Conservation (phyloP, 2,797 vertebrate species). For the Enteromius radiatus region DNA sequence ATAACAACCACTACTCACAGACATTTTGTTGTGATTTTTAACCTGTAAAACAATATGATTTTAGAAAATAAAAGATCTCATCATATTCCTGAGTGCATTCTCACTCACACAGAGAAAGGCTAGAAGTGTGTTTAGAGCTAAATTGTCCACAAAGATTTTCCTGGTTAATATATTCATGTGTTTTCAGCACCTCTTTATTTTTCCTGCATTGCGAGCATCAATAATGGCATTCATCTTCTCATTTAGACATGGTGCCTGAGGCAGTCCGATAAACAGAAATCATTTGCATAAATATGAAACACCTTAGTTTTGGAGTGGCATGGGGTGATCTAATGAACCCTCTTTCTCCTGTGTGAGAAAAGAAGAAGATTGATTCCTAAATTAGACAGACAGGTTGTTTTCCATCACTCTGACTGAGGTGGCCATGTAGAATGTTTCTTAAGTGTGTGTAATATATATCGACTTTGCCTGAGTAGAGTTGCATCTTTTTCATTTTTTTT, state of each 20-base stretch:
- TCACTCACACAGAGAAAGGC: conserved; percentile 43
- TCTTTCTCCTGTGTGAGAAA: conserved; percentile 51
- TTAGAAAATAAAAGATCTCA: conserved; percentile 46
- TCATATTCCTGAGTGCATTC: conserved; percentile 46
- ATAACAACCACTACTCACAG: background rate
- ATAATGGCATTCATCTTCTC: conserved; percentile 66
- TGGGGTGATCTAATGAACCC: conserved; percentile 57
- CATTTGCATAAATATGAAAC: conserved; percentile 68
- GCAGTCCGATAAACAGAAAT: conserved; percentile 62
- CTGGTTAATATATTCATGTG: conserved; percentile 61
- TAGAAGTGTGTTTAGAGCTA: conserved; percentile 53
- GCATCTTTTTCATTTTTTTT: conserved; percentile 20
- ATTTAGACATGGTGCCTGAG: conserved; percentile 65
- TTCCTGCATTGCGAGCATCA: conserved; percentile 60
- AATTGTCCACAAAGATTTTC: conserved; percentile 56
- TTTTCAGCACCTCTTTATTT: conserved; percentile 48
- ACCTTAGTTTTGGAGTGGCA: conserved; percentile 60
- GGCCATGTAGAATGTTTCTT: conserved; percentile 26
- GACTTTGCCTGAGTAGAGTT: conserved; percentile 45
- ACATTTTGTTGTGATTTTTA: background rate
- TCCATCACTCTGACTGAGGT: conserved; percentile 43
- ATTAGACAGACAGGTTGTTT: conserved; percentile 54
- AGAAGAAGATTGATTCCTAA: conserved; percentile 53
- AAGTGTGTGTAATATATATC: conserved; percentile 52
- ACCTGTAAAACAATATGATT: conserved; percentile 26